A percentile compares a stretch with the other conserved stretches of the same genome.
These are phyloP conservation scores for Cephalopachus bancanus DNA, from an alignment of 2,797 vertebrate genomes.

Conservation along the genomic window DNA sequence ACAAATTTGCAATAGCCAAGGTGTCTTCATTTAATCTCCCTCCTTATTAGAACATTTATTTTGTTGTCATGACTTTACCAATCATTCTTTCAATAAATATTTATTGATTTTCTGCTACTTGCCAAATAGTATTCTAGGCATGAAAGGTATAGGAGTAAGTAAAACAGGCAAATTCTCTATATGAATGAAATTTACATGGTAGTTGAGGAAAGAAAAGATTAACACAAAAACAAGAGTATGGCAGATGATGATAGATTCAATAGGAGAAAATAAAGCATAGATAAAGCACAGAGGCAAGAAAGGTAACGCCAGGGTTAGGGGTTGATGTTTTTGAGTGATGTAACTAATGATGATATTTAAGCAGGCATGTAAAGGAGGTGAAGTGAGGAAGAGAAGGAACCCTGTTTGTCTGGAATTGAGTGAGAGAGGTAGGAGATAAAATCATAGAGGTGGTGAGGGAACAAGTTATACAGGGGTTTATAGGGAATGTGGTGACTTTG, in stretches of 20 bases:
- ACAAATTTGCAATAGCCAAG: not conserved
- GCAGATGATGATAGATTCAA: not conserved
- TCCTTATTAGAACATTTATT: not conserved
- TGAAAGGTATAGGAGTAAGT: not conserved
- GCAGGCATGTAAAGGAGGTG: not conserved
- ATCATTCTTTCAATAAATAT: not conserved
- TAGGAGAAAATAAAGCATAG: not conserved
- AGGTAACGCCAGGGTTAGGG: not conserved
- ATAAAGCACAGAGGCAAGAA: not conserved
- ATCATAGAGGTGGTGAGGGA: not conserved
- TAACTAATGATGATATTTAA: not conserved
- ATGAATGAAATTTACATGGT: not conserved
- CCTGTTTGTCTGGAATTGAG: not conserved
- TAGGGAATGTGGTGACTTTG: not conserved
- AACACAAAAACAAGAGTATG: not conserved
- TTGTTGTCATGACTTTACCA: not conserved
- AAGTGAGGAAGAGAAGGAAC: not conserved
- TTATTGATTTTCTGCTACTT: not conserved
- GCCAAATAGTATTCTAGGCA: not conserved
- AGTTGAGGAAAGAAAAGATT: not conserved
- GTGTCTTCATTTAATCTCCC: not conserved
- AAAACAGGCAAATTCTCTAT: not conserved
- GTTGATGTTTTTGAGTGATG: not conserved
- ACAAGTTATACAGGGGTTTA: not conserved
- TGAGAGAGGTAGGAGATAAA: not conserved